These are phyloP conservation scores for Hemicordylus capensis DNA, from an alignment of 2,113 vertebrate genomes.

Conservation along the genomic window DNA sequence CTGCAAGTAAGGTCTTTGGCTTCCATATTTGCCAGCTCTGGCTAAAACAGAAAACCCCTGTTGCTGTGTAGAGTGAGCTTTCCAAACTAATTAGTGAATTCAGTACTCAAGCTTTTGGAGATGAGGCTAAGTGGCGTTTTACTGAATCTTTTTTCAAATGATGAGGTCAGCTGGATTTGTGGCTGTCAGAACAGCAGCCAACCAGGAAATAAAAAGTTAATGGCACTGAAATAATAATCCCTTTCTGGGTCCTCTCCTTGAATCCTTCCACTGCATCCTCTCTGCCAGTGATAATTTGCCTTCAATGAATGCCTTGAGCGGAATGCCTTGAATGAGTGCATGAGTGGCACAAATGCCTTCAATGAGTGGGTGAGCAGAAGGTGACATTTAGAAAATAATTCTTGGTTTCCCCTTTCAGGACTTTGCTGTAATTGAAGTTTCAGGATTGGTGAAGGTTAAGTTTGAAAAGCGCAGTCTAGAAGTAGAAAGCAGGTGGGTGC, in stretches of 20 bases:
- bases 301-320: slow-evolving; percentile 14
- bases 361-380: slow-evolving; percentile 1
- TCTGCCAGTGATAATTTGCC: slow-evolving; percentile 31
- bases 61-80: not conserved
- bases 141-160: slow-evolving; percentile 9
- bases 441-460: not conserved
- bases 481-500: not conserved
- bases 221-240: slow-evolving; percentile 35
- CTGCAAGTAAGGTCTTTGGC: not conserved
- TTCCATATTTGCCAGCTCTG: slow-evolving; percentile 8
- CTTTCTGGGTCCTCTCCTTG: slow-evolving; percentile 26
- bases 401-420: slow-evolving; percentile 1
- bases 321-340: slow-evolving; percentile 15
- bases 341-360: slow-evolving; percentile 32
- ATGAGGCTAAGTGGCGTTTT: slow-evolving; percentile 11
- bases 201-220: slow-evolving; percentile 31
- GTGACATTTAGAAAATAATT: slow-evolving; percentile 24
- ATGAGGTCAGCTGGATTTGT: slow-evolving; percentile 33
- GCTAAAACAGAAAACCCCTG: slow-evolving; percentile 4
- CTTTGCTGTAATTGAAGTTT: slow-evolving; percentile 8
- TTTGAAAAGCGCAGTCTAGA: slow-evolving; percentile 1
- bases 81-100: not conserved
- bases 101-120: slow-evolving; percentile 23
- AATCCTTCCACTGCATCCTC: slow-evolving; percentile 22
- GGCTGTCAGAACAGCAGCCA: slow-evolving; percentile 27